Evolutionary conservation across 2,888 invertebrate genomes (phyloP).

Genomic region (Athalia circularis): DNA sequence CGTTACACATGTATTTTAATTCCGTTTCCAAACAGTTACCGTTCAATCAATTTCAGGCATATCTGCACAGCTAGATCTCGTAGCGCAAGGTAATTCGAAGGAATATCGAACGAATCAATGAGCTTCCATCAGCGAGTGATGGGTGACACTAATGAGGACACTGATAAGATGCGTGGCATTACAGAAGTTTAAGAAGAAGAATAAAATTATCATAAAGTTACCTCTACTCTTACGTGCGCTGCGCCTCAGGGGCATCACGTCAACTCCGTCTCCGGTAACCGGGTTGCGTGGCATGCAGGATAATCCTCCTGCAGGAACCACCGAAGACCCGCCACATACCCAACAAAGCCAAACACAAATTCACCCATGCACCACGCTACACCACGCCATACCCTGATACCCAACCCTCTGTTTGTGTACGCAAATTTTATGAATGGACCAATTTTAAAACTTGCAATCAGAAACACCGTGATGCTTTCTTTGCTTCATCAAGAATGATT

Average conservation of each 20-base stretch:
- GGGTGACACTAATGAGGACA: slow-evolving; percentile 51
- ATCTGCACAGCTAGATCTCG: not conserved
- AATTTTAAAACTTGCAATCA: slow-evolving; percentile 7
- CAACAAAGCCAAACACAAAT: slow-evolving; percentile 61
- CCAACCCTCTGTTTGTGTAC: slow-evolving; percentile 39
- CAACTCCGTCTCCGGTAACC: slow-evolving; percentile 80
- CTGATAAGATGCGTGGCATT: slow-evolving; percentile 54
- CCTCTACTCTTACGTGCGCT: slow-evolving; percentile 72
- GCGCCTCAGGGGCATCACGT: slow-evolving; percentile 75
- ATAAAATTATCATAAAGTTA: slow-evolving; percentile 58
- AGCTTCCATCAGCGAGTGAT: slow-evolving; percentile 36
- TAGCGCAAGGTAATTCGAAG: not conserved
- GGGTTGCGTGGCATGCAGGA: slow-evolving; percentile 78
- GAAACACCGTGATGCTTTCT: not conserved
- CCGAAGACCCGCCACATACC: slow-evolving; percentile 64
- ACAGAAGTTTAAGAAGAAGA: slow-evolving; percentile 36
- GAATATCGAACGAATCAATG: slow-evolving; percentile 36
- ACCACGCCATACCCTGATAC: slow-evolving; percentile 56
- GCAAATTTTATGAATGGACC: slow-evolving; percentile 42
- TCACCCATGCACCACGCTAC: slow-evolving; percentile 56
- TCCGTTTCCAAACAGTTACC: not conserved
- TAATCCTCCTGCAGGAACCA: slow-evolving; percentile 68
- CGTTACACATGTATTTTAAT: not conserved
- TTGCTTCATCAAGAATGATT: not conserved
- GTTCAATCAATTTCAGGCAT: not conserved